These are phyloP conservation scores for Drosophila arawakana DNA, from an alignment of 1,140 invertebrate genomes.

Conservation along the genomic window DNA sequence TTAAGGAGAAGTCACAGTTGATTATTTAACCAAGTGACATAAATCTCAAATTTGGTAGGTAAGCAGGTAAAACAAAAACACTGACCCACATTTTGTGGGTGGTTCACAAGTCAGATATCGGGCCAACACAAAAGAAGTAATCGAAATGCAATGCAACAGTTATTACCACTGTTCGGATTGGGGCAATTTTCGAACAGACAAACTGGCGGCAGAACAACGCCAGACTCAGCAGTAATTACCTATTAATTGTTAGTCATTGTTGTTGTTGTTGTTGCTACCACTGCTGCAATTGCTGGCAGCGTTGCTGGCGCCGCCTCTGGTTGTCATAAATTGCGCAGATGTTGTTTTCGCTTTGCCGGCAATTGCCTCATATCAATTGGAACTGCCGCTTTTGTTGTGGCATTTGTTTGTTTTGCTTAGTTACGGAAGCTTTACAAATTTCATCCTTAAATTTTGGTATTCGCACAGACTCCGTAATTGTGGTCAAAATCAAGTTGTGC, in stretches of 20 bases:
- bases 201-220: constrained; percentile 51
- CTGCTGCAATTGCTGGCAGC: constrained; percentile 63
- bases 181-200: constrained; percentile 55
- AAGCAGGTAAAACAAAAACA: constrained; percentile 18
- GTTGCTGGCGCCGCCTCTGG: constrained; percentile 53
- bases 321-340: constrained; percentile 71
- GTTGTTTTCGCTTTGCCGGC: constrained; percentile 55
- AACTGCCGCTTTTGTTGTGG: constrained; percentile 54
- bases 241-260: constrained; percentile 64
- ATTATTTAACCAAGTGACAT: constrained; percentile 80
- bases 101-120: constrained; percentile 55
- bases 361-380: constrained; percentile 74
- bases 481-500: not conserved
- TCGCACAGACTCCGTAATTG: not conserved
- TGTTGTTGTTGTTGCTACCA: constrained; percentile 39
- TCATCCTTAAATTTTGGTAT: constrained; percentile 6
- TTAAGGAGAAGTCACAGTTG: constrained; percentile 25
- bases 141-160: constrained; percentile 61
- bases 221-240: constrained; percentile 66
- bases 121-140: constrained; percentile 62
- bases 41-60: constrained; percentile 53
- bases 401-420: constrained; percentile 52
- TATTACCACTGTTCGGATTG: constrained; percentile 37
- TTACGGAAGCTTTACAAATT: constrained; percentile 15
- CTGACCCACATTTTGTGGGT: constrained; percentile 59